phyloP scores from a whole-genome alignment of 64 coral and sea anemone species.

The Montipora capricornis region DNA sequence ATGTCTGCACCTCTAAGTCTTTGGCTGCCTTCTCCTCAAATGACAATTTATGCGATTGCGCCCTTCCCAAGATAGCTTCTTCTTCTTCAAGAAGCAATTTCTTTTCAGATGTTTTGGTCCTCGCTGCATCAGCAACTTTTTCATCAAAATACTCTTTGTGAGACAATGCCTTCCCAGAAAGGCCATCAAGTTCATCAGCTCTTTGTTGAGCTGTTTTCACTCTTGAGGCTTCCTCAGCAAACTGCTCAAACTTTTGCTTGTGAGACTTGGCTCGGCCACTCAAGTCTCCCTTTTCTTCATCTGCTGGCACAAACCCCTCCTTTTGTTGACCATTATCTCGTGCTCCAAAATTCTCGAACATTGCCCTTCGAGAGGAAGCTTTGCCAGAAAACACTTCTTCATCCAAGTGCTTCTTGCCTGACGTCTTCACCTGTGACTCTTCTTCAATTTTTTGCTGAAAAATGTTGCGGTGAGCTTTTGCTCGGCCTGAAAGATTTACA shows the following conservation, averaged over 20 bases:
- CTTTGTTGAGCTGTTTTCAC: constrained; percentile 36
- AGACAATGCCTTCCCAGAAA: constrained; percentile 61
- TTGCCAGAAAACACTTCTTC: constrained; percentile 58
- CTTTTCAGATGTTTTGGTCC: constrained; percentile 41
- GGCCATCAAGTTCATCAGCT: constrained; percentile 51
- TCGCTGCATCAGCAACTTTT: constrained; percentile 54
- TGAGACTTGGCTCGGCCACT: constrained; percentile 43
- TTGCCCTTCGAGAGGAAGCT: constrained; percentile 31
- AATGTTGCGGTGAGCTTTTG: constrained; percentile 56
- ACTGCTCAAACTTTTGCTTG: constrained; percentile 39
- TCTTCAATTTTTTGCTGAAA: constrained; percentile 73
- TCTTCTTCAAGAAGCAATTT: constrained; percentile 49
- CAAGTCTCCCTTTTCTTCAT: constrained; percentile 42
- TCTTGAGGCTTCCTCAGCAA: constrained; percentile 47
- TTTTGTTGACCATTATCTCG: background rate
- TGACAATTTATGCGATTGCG: constrained; percentile 31
- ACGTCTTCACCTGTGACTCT: constrained; percentile 48
- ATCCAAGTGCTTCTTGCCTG: constrained; percentile 24
- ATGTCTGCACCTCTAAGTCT: constrained; percentile 56
- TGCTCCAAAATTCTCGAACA: constrained; percentile 40
- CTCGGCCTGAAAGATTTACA: constrained; percentile 40
- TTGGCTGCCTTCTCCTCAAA: constrained; percentile 67
- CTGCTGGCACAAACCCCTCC: background rate
- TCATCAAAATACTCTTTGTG: constrained; percentile 74
- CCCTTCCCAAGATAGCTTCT: constrained; percentile 31